These are phyloP conservation scores for Epistrophella euchroma DNA, from an alignment of 2,888 invertebrate species.

Conservation along the genomic window DNA sequence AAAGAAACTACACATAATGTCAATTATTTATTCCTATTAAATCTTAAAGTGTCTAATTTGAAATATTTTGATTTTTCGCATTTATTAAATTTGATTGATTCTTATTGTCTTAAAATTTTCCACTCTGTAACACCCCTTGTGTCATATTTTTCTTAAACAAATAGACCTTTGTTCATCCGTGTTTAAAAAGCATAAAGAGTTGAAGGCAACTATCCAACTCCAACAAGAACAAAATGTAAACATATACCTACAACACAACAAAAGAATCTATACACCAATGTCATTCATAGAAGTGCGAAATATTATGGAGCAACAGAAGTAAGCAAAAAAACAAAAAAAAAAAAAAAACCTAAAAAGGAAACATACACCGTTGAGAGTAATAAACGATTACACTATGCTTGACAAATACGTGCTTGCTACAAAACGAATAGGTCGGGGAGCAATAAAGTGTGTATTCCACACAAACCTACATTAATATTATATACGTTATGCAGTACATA, in stretches of 20 bases:
- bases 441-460: not conserved
- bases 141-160: not conserved
- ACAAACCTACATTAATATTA: not conserved
- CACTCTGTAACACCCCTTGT: not conserved
- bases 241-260: not conserved
- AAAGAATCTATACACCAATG: conserved; percentile 15
- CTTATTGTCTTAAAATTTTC: too few relatives aligned
- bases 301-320: conserved; percentile 8
- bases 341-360: conserved; percentile 16
- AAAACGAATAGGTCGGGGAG: conserved; percentile 41
- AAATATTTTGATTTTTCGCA: not conserved
- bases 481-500: conserved; percentile 14
- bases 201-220: conserved; percentile 24
- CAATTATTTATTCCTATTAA: too few relatives aligned
- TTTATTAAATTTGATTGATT: not conserved
- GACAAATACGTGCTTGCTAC: conserved; percentile 60
- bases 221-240: conserved; percentile 14
- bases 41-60: too few relatives aligned
- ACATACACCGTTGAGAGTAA: conserved; percentile 61
- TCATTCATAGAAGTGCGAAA: conserved; percentile 18
- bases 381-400: conserved; percentile 73
- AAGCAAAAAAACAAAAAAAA: not conserved
- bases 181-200: conserved; percentile 30
- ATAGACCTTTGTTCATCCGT: conserved; percentile 10
- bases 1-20: too few relatives aligned